Evolutionary conservation across 2,113 vertebrate species (phyloP).

Genomic region (Ptilonorhynchus violaceus): DNA sequence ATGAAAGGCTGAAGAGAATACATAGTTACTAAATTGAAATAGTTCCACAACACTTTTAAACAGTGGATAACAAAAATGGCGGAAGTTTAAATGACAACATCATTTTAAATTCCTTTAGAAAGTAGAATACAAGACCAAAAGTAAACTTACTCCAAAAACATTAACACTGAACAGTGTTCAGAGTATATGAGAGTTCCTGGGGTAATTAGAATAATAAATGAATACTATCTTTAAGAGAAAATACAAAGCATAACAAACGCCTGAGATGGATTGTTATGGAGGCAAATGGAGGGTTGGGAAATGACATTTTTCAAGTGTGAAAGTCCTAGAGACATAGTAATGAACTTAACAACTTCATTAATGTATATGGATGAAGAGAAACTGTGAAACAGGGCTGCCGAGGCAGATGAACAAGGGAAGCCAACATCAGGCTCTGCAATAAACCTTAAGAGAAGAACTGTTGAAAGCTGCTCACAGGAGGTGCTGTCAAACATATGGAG

Average conservation of each 20-base stretch:
- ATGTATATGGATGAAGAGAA: not conserved
- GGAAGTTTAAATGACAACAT: not conserved
- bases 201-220: not conserved
- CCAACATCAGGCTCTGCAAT: not conserved
- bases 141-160: not conserved
- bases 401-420: not conserved
- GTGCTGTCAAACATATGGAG: not conserved
- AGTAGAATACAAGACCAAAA: not conserved
- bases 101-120: not conserved
- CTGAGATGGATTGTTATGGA: not conserved
- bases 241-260: not conserved
- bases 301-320: not conserved
- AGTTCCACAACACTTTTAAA: not conserved
- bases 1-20: not conserved
- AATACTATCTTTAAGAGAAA: constrained; percentile 12
- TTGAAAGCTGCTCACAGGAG: not conserved
- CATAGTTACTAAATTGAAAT: not conserved
- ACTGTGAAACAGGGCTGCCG: not conserved
- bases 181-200: not conserved
- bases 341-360: not conserved
- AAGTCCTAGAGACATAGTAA: not conserved
- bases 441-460: not conserved
- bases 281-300: not conserved
- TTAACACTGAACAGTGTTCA: not conserved
- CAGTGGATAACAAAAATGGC: not conserved